These are phyloP conservation scores for Rhinella marina DNA, from an alignment of 2,797 vertebrate species.

Conservation along the genomic window DNA sequence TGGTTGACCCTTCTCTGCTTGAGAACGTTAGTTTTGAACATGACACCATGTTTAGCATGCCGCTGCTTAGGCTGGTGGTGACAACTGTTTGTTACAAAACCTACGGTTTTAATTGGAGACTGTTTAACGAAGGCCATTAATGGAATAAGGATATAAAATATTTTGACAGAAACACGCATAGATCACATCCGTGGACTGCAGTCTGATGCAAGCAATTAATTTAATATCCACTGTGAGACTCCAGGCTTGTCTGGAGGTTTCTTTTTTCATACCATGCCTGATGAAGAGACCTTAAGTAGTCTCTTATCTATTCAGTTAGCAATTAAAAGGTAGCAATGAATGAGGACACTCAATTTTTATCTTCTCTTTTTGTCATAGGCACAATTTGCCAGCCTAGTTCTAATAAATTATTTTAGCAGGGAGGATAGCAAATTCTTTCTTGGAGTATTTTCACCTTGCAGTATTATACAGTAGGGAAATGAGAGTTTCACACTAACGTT, in stretches of 20 bases:
- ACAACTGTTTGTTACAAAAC: conserved; percentile 40
- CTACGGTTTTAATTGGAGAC: conserved; percentile 44
- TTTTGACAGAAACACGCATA: conserved; percentile 40
- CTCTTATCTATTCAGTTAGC: no score
- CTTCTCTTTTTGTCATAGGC: neutral
- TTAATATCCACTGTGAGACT: neutral
- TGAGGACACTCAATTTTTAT: no score
- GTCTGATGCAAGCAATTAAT: neutral
- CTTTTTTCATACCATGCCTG: neutral
- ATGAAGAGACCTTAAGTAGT: no score
- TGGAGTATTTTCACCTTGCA: no score
- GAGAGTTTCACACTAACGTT: no score
- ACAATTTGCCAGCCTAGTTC: neutral
- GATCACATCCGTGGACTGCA: conserved; percentile 13
- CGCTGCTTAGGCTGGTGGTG: conserved; percentile 12
- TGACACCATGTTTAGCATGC: neutral
- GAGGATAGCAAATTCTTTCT: no score
- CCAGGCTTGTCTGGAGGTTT: neutral
- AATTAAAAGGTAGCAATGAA: no score
- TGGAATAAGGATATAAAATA: conserved; percentile 31
- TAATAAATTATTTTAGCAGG: no score
- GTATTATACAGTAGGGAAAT: no score
- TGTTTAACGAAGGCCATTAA: conserved; percentile 15
- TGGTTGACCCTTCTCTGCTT: neutral
- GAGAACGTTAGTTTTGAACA: neutral